Base-by-base conservation (phyloP, 2,888 invertebrate genomes). In the Acleris emargana region DNA sequence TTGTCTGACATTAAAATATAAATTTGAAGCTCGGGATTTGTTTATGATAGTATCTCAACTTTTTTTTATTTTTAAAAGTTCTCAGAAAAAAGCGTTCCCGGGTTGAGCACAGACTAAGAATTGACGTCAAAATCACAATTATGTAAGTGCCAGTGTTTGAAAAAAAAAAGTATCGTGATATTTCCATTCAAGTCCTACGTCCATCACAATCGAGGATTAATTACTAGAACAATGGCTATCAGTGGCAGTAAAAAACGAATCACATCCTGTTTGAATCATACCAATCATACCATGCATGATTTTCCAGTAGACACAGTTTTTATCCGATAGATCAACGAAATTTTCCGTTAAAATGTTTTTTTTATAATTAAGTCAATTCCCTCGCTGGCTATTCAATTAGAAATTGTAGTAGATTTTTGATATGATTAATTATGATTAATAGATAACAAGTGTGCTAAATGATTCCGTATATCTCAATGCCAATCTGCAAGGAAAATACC, bases 241-340 rank as follows among this genome's bases (percentile, higher is more conserved):
- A 43, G 16, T 32, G 42, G n/a, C 54, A 28, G 45, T 54, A 66
- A 66, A 64, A 64, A 64, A 55, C 50, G 49, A 66, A 11, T 42
- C 25, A 55, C 57, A 61, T 66, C 66, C 66, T 66, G 66, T 57
- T 66, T 32, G 38, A 51, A 42, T 60, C 42, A 53, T 50, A 66
- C 57, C 32, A 32, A 32, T 57, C 66, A 61, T 47, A 57, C 60
- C 61, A 57, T 43, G 2, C 17, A 20, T 11, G 9, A 49, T 6
- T 18, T 49, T 49, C 49, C 20, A 16, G 43, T 9, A 11, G 6
- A 52, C 32, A n/a, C 3, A 42, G 5, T 32, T 59, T 54, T 20
- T 64, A 18, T 32, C 20, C 20, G 9, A 22, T 50, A 60, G 59
- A 50, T 64, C n/a, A 45, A 45, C n/a, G n/a, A 43, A 16, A 43